Percentiles rank a stretch among this genome's conserved stretches.
These are phyloP conservation scores for Gonocerus acuteangulatus DNA, from an alignment of 2,888 invertebrate species.

Conservation along the genomic window DNA sequence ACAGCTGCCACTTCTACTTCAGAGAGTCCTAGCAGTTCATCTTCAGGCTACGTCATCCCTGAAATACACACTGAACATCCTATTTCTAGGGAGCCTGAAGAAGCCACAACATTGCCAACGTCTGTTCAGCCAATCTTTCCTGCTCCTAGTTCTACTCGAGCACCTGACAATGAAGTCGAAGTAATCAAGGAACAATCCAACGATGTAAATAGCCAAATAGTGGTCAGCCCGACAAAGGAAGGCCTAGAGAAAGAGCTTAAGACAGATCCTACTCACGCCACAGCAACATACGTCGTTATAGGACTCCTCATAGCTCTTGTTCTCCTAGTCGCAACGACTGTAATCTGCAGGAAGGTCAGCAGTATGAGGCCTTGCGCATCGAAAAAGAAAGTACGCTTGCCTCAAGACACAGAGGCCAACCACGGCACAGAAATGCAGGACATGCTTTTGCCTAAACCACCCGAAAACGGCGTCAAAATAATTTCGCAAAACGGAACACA, in stretches of 20 bases:
- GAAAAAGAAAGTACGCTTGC: constrained; percentile 28
- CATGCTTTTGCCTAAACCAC: constrained; percentile 37
- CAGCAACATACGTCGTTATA: constrained; percentile 1
- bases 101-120: background rate
- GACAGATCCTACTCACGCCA: background rate
- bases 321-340: background rate
- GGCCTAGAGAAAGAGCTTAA: background rate
- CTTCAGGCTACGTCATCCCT: too few species aligned
- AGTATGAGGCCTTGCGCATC: constrained; percentile 7
- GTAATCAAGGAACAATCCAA: background rate
- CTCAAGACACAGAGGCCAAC: constrained; percentile 32
- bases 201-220: background rate
- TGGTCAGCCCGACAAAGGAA: background rate
- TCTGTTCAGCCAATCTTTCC: too few species aligned
- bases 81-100: background rate
- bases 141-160: background rate
- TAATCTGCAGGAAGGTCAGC: constrained; percentile 12
- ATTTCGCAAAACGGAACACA: constrained; percentile 31
- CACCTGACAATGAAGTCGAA: background rate
- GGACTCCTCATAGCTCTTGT: constrained; percentile 13
- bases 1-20: too few species aligned
- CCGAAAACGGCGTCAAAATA: constrained; percentile 36
- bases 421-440: constrained; percentile 37
- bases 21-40: too few species aligned
- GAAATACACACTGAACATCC: too few species aligned